Evolutionary conservation across 2,888 invertebrate genomes (phyloP).

Genomic region (Lasioglossum vierecki): DNA sequence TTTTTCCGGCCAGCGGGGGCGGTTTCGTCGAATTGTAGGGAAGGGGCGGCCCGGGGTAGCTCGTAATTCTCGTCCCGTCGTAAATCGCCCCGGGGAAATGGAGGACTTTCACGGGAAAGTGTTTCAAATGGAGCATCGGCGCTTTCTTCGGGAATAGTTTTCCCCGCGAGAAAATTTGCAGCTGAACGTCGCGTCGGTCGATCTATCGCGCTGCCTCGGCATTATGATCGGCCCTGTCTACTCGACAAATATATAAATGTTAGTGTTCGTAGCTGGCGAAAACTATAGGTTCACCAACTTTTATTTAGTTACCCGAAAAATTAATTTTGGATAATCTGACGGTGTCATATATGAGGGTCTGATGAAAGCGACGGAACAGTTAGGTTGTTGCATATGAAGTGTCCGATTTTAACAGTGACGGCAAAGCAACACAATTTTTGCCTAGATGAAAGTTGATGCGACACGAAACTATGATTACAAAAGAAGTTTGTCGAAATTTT

Average conservation of each 20-base stretch:
- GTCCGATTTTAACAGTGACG: background rate
- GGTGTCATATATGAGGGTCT: no score
- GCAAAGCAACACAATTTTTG: background rate
- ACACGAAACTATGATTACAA: no score
- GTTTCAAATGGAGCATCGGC: conserved; percentile 41
- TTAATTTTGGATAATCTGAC: no score
- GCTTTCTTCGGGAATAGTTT: conserved; percentile 13
- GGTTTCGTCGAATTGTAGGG: conserved; percentile 8
- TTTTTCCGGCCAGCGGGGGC: background rate
- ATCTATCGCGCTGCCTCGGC: background rate
- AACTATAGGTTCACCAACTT: no score
- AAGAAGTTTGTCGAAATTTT: no score
- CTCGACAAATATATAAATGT: background rate
- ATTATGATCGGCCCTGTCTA: conserved; percentile 25
- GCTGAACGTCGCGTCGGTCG: conserved; percentile 18
- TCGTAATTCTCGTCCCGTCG: conserved; percentile 33
- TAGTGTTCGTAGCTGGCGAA: no score
- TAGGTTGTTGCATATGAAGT: background rate
- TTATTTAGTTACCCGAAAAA: no score
- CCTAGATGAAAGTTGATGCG: no score
- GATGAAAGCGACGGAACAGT: no score
- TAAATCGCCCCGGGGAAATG: conserved; percentile 36
- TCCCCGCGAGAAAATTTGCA: conserved; percentile 32
- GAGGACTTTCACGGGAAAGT: conserved; percentile 24
- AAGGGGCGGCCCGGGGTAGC: background rate